Evolutionary conservation across 2,888 invertebrate genomes (phyloP).

Genomic region (Pemphredon lugubris): DNA sequence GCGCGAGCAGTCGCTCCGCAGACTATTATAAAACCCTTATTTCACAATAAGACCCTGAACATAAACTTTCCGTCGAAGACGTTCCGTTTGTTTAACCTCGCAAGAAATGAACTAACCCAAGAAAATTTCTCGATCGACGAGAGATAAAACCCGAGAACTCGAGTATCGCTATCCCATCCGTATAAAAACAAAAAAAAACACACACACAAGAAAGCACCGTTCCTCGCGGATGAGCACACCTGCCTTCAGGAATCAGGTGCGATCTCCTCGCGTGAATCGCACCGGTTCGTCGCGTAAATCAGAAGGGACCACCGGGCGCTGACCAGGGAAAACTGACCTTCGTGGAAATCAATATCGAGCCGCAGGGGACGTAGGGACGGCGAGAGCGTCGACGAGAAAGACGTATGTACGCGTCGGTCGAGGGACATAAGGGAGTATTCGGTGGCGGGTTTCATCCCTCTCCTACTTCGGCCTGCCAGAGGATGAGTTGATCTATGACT

Average conservation of each 20-base stretch:
- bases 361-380: conserved; percentile 39
- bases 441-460: conserved; percentile 54
- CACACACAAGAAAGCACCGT: too few relatives aligned
- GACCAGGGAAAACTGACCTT: conserved; percentile 66
- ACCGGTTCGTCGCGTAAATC: conserved; percentile 43
- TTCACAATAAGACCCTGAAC: too few relatives aligned
- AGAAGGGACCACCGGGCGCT: conserved; percentile 47
- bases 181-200: too few relatives aligned
- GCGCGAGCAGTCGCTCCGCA: too few relatives aligned
- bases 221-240: conserved; percentile 28
- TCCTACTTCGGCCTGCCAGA: conserved; percentile 5
- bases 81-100: too few relatives aligned
- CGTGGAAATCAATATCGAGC: conserved; percentile 71
- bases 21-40: too few relatives aligned
- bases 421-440: conserved; percentile 39
- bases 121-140: too few relatives aligned
- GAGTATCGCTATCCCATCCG: too few relatives aligned
- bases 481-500: conserved; percentile 74
- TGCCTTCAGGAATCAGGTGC: conserved; percentile 57
- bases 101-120: too few relatives aligned
- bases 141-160: too few relatives aligned
- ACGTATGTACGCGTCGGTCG: conserved; percentile 5
- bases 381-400: conserved; percentile 16
- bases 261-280: conserved; percentile 16
- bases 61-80: too few relatives aligned